A percentile compares a stretch with the other conserved stretches of the same genome.
Conservation (phyloP, 1,140 invertebrate species). For the Mesaphorura yosii region DNA sequence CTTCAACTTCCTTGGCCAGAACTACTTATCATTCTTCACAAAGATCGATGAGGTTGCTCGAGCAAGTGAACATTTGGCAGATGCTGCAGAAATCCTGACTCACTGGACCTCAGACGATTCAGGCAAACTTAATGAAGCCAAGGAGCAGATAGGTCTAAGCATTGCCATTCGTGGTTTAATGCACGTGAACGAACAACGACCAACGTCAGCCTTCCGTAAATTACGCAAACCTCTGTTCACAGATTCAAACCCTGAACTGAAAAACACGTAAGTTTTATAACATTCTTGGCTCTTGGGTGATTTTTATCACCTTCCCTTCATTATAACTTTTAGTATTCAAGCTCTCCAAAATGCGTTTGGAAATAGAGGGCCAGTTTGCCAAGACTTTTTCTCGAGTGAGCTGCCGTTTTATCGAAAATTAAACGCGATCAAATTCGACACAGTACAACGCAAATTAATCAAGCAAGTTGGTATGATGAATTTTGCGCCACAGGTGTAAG, state of each 20-base stretch:
- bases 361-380: background rate
- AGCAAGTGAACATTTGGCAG: conserved; percentile 12
- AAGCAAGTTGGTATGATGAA: background rate
- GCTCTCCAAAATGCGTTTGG: background rate
- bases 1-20: conserved; percentile 23
- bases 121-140: conserved; percentile 7
- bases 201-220: background rate
- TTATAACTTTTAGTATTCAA: background rate
- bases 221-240: conserved; percentile 12
- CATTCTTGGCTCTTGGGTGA: background rate
- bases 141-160: conserved; percentile 18
- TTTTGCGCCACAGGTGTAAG: background rate
- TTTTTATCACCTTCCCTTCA: too few relatives aligned
- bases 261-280: background rate
- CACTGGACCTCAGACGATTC: conserved; percentile 22
- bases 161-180: conserved; percentile 21
- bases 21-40: conserved; percentile 18
- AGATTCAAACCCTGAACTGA: background rate
- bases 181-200: conserved; percentile 12
- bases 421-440: background rate
- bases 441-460: background rate
- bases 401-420: background rate
- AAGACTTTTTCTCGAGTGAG: background rate
- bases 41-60: conserved; percentile 7
- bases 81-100: conserved; percentile 15